These are phyloP conservation scores for Agrilus cyanescens DNA, from an alignment of 2,888 invertebrate genomes.

Conservation along the genomic window DNA sequence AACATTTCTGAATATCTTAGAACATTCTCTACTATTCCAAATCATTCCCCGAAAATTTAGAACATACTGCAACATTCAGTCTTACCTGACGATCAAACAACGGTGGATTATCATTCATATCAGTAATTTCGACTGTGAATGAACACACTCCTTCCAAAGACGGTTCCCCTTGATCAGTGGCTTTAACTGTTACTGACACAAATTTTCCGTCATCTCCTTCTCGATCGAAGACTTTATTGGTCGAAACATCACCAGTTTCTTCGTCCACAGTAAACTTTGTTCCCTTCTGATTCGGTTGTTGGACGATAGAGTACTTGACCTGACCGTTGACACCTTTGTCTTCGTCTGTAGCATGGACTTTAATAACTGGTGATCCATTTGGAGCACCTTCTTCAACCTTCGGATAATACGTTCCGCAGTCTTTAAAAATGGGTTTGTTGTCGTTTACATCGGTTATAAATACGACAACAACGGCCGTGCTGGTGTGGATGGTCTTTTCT, in stretches of 20 bases:
- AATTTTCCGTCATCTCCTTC: conserved; percentile 96
- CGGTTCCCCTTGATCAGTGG: conserved; percentile 97
- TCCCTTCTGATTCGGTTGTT: conserved; percentile 89
- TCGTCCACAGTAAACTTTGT: conserved; percentile 93
- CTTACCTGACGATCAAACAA: conserved; percentile 87
- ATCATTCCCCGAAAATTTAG: no score
- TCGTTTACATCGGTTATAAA: conserved; percentile 96
- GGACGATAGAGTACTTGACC: conserved; percentile 94
- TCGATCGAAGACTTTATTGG: conserved; percentile 92
- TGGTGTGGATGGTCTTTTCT: conserved; percentile 78
- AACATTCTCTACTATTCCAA: no score
- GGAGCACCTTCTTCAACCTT: conserved; percentile 91
- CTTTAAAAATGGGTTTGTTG: conserved; percentile 91
- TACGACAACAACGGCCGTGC: conserved; percentile 89
- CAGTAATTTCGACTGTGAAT: conserved; percentile 94
- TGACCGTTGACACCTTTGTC: conserved; percentile 94
- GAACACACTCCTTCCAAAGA: conserved; percentile 96
- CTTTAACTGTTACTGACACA: conserved; percentile 93
- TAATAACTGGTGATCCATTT: conserved; percentile 86
- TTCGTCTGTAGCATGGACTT: conserved; percentile 85
- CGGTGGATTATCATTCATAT: conserved; percentile 95
- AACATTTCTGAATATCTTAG: no score
- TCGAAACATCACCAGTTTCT: conserved; percentile 88
- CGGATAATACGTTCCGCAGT: conserved; percentile 84
- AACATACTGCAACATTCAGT: no score